Evolutionary conservation across 2,113 vertebrate genomes (phyloP).

Genomic region (Oryzias curvinotus): DNA sequence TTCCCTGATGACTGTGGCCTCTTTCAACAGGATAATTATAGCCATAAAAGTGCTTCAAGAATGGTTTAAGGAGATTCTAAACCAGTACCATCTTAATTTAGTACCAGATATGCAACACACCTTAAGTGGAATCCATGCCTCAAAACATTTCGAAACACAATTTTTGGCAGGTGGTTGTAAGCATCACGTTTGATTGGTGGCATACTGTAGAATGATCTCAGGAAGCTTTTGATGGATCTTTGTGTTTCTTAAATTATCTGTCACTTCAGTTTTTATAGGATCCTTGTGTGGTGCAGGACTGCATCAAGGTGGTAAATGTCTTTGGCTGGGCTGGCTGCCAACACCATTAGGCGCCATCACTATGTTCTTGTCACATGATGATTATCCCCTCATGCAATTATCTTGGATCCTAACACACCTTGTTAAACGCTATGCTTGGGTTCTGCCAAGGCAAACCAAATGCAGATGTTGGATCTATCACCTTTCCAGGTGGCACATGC

Average conservation of each 20-base stretch:
- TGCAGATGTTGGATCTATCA: constrained; percentile 60
- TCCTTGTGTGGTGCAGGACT: constrained; percentile 33
- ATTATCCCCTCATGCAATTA: constrained; percentile 50
- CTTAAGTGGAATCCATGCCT: too few relatives aligned
- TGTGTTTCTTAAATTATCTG: constrained; percentile 24
- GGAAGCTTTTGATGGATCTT: not conserved
- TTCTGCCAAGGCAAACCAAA: constrained; percentile 42
- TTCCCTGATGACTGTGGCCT: too few relatives aligned
- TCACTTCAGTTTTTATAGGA: constrained; percentile 15
- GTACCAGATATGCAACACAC: too few relatives aligned
- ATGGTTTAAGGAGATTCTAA: too few relatives aligned
- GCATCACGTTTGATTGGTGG: too few relatives aligned
- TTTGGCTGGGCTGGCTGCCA: constrained; percentile 52
- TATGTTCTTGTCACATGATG: constrained; percentile 58
- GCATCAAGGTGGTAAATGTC: constrained; percentile 34
- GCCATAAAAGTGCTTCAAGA: too few relatives aligned
- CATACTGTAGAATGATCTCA: constrained; percentile 2
- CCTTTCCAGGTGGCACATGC: constrained; percentile 56
- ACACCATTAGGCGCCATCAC: constrained; percentile 56
- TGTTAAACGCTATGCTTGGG: constrained; percentile 57
- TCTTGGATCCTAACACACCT: constrained; percentile 60
- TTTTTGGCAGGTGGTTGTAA: too few relatives aligned
- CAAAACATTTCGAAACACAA: too few relatives aligned
- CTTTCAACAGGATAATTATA: too few relatives aligned
- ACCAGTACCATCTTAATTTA: too few relatives aligned